phyloP scores from a whole-genome alignment of 2,888 invertebrate species.

The Lathronympha strigana region DNA sequence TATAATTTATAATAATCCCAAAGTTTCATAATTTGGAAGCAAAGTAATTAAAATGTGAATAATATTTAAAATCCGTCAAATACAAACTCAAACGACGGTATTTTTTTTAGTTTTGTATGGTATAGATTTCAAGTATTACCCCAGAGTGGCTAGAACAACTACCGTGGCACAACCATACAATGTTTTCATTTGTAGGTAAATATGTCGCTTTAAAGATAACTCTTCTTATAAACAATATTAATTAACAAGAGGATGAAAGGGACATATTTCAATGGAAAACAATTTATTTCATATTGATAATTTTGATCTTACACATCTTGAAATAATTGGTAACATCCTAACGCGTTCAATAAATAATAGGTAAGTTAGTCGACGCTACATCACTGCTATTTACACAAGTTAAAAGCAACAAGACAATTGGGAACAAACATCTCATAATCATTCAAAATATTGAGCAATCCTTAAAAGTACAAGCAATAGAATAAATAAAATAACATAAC shows the following conservation, averaged over 20 bases:
- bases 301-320: neutral
- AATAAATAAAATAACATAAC: conserved; percentile 49
- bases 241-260: too few species aligned
- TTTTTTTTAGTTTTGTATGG: neutral
- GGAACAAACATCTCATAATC: conserved; percentile 55
- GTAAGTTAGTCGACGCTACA: neutral
- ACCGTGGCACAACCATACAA: too few species aligned
- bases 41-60: neutral
- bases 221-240: too few species aligned
- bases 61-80: neutral
- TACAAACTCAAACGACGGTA: neutral
- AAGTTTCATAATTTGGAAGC: neutral
- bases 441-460: conserved; percentile 73
- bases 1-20: neutral
- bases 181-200: too few species aligned
- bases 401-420: conserved; percentile 1
- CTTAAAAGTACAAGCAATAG: conserved; percentile 55
- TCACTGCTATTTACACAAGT: neutral
- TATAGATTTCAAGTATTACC: neutral
- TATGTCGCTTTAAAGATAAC: too few species aligned
- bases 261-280: too few species aligned
- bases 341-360: neutral
- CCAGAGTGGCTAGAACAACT: too few species aligned
- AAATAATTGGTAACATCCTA: neutral
- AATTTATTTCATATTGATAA: too few species aligned